A percentile compares a stretch with the other conserved stretches of the same genome.
Evolutionary conservation across 2,113 vertebrate genomes (phyloP).

Genomic region (Epinephelus lanceolatus): DNA sequence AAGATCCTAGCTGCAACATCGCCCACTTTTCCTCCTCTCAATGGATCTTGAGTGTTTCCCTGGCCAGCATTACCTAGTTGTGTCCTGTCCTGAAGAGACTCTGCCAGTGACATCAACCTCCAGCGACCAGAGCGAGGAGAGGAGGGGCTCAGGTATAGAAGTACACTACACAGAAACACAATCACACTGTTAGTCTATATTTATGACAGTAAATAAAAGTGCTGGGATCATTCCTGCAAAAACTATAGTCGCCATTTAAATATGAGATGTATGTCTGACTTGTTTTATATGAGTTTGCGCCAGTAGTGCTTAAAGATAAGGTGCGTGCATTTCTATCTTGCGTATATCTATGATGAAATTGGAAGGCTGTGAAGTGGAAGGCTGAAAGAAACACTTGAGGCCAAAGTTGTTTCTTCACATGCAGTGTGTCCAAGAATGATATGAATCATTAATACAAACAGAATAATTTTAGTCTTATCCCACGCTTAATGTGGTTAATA

Average conservation of each 20-base stretch:
- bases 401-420: constrained; percentile 46
- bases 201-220: background rate
- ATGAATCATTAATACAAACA: constrained; percentile 6
- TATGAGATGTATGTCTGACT: background rate
- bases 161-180: background rate
- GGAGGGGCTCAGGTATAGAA: constrained; percentile 70
- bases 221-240: background rate
- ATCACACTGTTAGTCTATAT: background rate
- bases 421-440: background rate
- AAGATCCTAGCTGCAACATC: constrained; percentile 65
- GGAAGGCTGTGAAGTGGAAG: background rate
- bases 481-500: background rate
- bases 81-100: constrained; percentile 78
- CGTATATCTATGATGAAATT: constrained; percentile 17
- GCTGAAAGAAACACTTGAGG: constrained; percentile 26
- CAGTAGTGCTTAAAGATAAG: background rate
- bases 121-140: constrained; percentile 47
- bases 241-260: fast-evolving
- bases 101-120: constrained; percentile 73
- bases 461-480: background rate
- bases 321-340: constrained; percentile 19
- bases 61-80: constrained; percentile 52
- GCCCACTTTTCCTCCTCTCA: constrained; percentile 52
- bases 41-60: constrained; percentile 16
- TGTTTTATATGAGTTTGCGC: background rate